Base-by-base conservation (phyloP, 2,113 vertebrate species). In the Lampris megalopsis region DNA sequence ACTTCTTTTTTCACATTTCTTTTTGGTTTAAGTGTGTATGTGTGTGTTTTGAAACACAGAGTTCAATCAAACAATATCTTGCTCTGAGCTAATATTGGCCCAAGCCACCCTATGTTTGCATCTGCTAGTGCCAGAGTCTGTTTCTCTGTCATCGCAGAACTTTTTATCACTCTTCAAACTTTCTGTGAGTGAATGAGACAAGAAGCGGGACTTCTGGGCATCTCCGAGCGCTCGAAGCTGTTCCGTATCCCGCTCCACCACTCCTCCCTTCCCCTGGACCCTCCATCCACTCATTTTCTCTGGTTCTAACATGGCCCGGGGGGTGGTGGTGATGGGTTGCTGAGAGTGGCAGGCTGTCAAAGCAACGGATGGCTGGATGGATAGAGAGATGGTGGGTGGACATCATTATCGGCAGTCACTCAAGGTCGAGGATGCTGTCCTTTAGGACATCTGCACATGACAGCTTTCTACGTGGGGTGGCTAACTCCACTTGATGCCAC, bases 71-170 rank as follows among this genome's bases (percentile, higher is more conserved):
- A 81, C 75, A 79, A 74, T 73, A 56, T 0, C 75, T 71, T 49
- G 85, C 86, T 88, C 11, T 65, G 56, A 80, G 86, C 78, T 64
- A 78, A 80, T 75, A 79, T 86, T 88, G 82, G 68, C 83, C 81
- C 80, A 56, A 87, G 81, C 74, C 78, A 73, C 79, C 62, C 59
- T 82, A 61, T 79, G 81, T 87, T 85, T 77, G 79, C 68, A 65
- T 80, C 78, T 82, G 38, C 43, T 56, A 50, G 74, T 68, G 86
- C 81, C 79, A 77, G 74, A 82, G 67, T 75, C 68, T 73, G 48
- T 82, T 80, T 68, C 53, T 77, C 80, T 83, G 82, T 83, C 80
- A 77, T 60, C 68, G 52, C 63, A 82, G 64, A 80, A 75, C 72
- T 83, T 83, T 83, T 79, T 78, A 47, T 77, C 37, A 38, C 62